Conservation (phyloP, 2,113 vertebrate genomes). For the Tychaedon coryphoeus region DNA sequence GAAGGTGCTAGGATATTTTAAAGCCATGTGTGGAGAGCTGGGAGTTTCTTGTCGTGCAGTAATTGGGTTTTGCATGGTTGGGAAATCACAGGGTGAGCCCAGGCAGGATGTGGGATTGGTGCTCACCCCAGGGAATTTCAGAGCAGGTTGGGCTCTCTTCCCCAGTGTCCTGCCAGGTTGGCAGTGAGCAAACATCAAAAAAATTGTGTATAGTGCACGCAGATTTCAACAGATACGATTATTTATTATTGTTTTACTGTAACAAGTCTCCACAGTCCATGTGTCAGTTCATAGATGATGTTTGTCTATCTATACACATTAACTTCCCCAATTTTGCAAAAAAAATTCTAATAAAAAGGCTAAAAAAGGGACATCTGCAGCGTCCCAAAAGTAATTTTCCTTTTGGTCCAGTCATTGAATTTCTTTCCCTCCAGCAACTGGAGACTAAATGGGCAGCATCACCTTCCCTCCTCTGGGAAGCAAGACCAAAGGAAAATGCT, state of each 20-base stretch:
- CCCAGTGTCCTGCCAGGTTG: not conserved
- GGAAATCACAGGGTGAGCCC: fast-evolving
- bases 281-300: fast-evolving
- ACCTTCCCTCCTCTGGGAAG: not conserved
- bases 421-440: not conserved
- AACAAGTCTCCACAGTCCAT: not conserved
- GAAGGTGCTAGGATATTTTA: not conserved
- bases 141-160: not conserved
- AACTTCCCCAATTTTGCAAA: not conserved
- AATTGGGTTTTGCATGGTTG: not conserved
- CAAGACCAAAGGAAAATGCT: not conserved
- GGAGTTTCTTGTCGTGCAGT: not conserved
- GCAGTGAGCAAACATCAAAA: not conserved
- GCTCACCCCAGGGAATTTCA: not conserved
- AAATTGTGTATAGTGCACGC: not conserved
- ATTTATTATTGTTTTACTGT: not conserved
- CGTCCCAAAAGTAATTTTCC: not conserved
- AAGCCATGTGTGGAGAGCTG: not conserved
- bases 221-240: not conserved
- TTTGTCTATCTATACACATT: not conserved
- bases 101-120: fast-evolving
- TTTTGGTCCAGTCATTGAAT: not conserved
- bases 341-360: not conserved
- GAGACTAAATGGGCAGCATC: not conserved
- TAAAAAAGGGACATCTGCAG: not conserved